Evolutionary conservation across 2,113 vertebrate genomes (phyloP).

Genomic region (Sinocyclocheilus anophthalmus): DNA sequence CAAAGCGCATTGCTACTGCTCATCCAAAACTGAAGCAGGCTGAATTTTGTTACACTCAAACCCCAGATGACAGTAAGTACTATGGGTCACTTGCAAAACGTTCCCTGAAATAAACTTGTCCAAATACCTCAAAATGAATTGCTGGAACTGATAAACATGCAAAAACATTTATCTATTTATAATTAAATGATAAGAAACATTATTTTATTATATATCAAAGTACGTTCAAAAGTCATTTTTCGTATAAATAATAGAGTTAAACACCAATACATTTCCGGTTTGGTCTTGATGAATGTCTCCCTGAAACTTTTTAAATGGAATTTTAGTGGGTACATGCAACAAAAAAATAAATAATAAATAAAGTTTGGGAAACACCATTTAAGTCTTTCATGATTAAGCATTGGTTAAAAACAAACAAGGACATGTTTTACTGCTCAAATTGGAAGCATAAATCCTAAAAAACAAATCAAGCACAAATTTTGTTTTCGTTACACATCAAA

Average conservation of each 20-base stretch:
- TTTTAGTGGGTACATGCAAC: neutral
- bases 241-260: neutral
- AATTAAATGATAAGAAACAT: neutral
- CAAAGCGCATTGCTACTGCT: constrained; percentile 15
- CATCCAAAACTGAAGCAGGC: constrained; percentile 12
- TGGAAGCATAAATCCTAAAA: neutral
- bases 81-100: too few species aligned
- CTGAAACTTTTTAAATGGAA: neutral
- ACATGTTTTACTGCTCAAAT: neutral
- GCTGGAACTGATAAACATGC: too few species aligned
- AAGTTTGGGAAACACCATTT: neutral
- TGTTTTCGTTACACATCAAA: constrained; percentile 14
- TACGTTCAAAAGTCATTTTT: neutral
- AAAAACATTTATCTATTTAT: too few species aligned
- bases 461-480: neutral
- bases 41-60: too few species aligned
- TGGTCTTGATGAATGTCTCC: neutral
- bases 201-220: too few species aligned
- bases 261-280: neutral
- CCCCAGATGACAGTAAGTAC: too few species aligned
- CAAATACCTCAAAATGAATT: too few species aligned
- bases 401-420: neutral
- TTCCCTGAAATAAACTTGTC: too few species aligned
- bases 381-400: neutral
- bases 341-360: neutral